phyloP scores from a whole-genome alignment of 1,140 invertebrate species.

The Maconellicoccus hirsutus region DNA sequence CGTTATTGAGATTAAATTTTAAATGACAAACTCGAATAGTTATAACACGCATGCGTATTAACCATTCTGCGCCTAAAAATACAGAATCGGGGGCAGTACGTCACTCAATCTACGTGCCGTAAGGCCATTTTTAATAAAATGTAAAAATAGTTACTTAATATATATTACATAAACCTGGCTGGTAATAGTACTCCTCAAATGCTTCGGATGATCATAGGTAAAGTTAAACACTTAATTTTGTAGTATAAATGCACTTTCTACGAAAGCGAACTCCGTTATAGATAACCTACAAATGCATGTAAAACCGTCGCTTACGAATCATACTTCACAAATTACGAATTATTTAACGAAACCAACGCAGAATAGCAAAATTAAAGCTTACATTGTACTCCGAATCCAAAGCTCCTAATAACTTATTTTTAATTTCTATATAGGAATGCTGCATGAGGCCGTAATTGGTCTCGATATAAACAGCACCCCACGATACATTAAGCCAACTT shows the following conservation, averaged over 20 bases:
- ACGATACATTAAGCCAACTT: conserved; percentile 36
- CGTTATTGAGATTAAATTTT: conserved; percentile 15
- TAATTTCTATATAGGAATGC: conserved; percentile 46
- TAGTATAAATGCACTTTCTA: conserved; percentile 16
- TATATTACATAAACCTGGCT: conserved; percentile 13
- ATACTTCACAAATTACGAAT: conserved; percentile 14
- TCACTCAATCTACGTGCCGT: conserved; percentile 20
- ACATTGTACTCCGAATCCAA: conserved; percentile 51
- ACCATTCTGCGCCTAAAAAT: conserved; percentile 15
- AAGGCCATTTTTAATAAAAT: conserved; percentile 15
- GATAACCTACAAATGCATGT: conserved; percentile 22
- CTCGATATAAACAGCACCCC: conserved; percentile 35
- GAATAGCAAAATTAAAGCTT: conserved; percentile 33
- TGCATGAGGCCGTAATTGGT: conserved; percentile 41
- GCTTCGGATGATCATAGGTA: conserved; percentile 6
- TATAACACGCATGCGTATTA: conserved; percentile 11
- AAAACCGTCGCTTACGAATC: conserved; percentile 19
- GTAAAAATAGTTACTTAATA: conserved; percentile 13
- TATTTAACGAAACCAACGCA: conserved; percentile 15
- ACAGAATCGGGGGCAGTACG: conserved; percentile 16
- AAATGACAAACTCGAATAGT: conserved; percentile 20
- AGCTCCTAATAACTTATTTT: conserved; percentile 47
- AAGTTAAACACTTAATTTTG: conserved; percentile 5
- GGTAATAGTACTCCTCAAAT: neutral
- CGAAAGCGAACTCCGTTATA: conserved; percentile 11